These are phyloP conservation scores for Pimephales promelas DNA, from an alignment of 2,113 vertebrate species.

Conservation along the genomic window DNA sequence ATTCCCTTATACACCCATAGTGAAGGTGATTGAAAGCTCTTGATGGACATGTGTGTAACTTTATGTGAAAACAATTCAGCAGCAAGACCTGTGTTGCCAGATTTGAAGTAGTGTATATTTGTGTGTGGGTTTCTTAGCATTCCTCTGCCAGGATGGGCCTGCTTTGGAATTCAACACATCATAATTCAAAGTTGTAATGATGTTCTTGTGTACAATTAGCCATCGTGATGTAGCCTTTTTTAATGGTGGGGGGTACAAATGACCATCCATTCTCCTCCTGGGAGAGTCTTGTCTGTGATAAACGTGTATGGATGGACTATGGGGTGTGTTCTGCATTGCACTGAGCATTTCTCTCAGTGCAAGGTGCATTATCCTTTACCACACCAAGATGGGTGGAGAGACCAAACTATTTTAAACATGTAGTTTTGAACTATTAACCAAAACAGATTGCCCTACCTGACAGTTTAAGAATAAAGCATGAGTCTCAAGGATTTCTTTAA, in stretches of 20 bases:
- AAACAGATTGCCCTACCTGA: neutral
- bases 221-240: neutral
- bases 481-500: neutral
- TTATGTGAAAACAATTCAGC: constrained; percentile 19
- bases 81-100: constrained; percentile 12
- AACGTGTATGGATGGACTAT: neutral
- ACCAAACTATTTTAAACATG: neutral
- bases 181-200: neutral
- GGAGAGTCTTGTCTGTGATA: neutral
- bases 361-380: constrained; percentile 36
- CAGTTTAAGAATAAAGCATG: neutral
- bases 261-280: neutral
- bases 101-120: neutral
- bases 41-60: constrained; percentile 15
- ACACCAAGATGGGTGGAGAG: constrained; percentile 35
- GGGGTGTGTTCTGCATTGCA: constrained; percentile 10
- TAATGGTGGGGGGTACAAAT: neutral
- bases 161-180: constrained; percentile 6
- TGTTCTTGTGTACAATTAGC: neutral
- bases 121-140: constrained; percentile 53
- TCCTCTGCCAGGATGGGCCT: constrained; percentile 60
- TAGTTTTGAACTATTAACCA: neutral
- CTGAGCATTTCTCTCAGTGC: constrained; percentile 17
- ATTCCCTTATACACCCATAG: constrained; percentile 27
- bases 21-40: neutral